Evolutionary conservation across 2,888 invertebrate genomes (phyloP).

Genomic region (Corythucha ciliata): DNA sequence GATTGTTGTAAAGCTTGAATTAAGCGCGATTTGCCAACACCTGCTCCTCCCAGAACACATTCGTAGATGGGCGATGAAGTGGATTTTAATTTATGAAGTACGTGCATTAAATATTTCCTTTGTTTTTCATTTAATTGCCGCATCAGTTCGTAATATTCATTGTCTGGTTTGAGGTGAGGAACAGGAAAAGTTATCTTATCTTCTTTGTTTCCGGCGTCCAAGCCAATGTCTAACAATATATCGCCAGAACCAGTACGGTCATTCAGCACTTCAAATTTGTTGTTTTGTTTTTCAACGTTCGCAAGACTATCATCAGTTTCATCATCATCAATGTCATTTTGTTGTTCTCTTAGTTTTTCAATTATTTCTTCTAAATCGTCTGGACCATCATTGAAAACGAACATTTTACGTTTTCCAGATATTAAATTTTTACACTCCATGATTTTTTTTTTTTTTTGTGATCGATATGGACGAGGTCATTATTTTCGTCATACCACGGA

Average conservation of each 20-base stretch:
- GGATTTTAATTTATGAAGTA: slow-evolving; percentile 1
- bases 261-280: slow-evolving; percentile 10
- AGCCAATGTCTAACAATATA: slow-evolving; percentile 4
- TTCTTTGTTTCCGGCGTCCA: neutral
- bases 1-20: slow-evolving; percentile 30
- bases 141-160: slow-evolving; percentile 8
- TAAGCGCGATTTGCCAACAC: slow-evolving; percentile 29
- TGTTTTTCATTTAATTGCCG: slow-evolving; percentile 14
- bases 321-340: too few relatives aligned
- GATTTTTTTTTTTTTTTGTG: too few relatives aligned
- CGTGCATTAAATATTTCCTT: neutral
- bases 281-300: neutral
- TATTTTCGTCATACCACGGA: slow-evolving; percentile 33
- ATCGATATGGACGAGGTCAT: too few relatives aligned
- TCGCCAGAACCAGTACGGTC: slow-evolving; percentile 15
- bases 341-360: too few relatives aligned
- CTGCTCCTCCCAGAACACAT: slow-evolving; percentile 9
- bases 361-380: too few relatives aligned
- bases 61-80: slow-evolving; percentile 2
- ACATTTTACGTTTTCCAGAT: too few relatives aligned
- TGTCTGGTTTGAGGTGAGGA: neutral
- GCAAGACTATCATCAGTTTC: neutral
- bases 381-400: too few relatives aligned
- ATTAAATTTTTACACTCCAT: too few relatives aligned
- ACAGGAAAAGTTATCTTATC: neutral